Evolutionary conservation across 2,113 vertebrate genomes (phyloP), one percentile per base, ranked within the genome.

Genomic region (Chlorodrepanis virens): DNA sequence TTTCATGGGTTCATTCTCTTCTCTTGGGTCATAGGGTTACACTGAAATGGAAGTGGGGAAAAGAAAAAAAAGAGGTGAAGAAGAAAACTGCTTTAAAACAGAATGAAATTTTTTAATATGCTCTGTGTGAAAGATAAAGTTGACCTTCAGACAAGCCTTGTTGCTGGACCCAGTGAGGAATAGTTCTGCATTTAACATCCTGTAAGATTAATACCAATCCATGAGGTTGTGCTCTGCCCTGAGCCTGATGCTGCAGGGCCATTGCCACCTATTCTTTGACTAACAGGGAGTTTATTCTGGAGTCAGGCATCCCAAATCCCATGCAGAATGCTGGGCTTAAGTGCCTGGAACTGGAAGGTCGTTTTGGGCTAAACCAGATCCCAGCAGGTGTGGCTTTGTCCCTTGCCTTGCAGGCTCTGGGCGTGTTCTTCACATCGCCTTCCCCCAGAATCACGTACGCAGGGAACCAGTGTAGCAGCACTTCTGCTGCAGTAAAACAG

Each of bases 1-100:
- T 98, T 98, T 98, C 87, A 24, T 33, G 42, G 96, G 97, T 98
- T 98, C 98, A 97, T 98, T 98, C 97, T 96, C 97, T 95, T 92
- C 45, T 64, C 53, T 88, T 89, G 93, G 85, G 97, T 96, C 70
- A 45, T 96, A 93, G 93, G 72, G 88, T 98, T 98, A 95, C 94
- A 64, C 90, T 96, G 84, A 93, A 82, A 81, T 92, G 86, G 83
- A 79, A n/a, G 17, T 72, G 64, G 93, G 91, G 78, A 95, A 97
- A 94, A 80, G 92, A 64, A 94, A 96, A 96, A 96, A 52, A 97
- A 97, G n/a, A 65, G 68, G 53, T 47, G 28, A 65, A 64, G 52
- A 69, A 33, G n/a, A 80, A 45, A 85, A 54, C 35, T 81, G 52
- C 75, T 75, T 84, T 87, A 82, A 95, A 82, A 53, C n/a, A 35